phyloP scores from a whole-genome alignment of 2,113 vertebrate species.

The Varanus salvator region DNA sequence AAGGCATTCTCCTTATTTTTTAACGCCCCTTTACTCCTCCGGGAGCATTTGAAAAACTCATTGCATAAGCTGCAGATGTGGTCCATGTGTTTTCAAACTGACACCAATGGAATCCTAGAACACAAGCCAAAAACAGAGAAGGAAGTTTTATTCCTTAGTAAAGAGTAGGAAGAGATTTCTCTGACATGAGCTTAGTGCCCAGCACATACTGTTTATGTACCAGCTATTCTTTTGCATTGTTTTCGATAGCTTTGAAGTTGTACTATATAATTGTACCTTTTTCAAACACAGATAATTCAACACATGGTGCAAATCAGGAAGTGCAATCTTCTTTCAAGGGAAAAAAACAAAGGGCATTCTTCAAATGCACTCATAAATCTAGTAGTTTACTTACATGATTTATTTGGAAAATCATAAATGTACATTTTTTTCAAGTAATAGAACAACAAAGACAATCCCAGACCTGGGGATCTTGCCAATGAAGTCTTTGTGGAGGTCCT shows the following conservation, averaged over 20 bases:
- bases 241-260: constrained; percentile 16
- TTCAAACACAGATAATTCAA: background rate
- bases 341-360: background rate
- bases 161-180: constrained; percentile 25
- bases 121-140: background rate
- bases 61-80: background rate
- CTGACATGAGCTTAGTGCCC: constrained; percentile 32
- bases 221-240: background rate
- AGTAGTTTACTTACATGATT: background rate
- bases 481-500: background rate
- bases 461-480: background rate
- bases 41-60: constrained; percentile 8
- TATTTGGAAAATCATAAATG: background rate
- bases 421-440: background rate
- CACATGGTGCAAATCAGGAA: background rate
- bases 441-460: background rate
- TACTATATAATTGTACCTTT: constrained; percentile 22
- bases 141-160: constrained; percentile 1
- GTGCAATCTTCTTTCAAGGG: background rate
- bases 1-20: background rate
- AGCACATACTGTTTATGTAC: constrained; percentile 45
- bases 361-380: background rate
- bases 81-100: constrained; percentile 15
- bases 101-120: background rate
- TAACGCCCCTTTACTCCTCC: background rate